Base-by-base conservation (phyloP, 2,888 invertebrate genomes). In the Corbicula japonica region DNA sequence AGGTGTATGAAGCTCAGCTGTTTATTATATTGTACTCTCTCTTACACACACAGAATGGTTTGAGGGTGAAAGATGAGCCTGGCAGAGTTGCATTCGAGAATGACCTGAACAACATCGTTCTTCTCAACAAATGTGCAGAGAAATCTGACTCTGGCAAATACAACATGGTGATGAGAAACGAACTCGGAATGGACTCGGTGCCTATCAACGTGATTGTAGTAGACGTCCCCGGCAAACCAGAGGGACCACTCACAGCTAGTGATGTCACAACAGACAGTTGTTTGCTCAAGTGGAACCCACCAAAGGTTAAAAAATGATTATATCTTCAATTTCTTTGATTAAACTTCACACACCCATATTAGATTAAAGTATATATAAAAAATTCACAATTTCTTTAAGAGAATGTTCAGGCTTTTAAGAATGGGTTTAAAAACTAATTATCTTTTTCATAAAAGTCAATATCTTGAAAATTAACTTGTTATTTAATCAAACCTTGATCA, bases 231-330 rank as follows among this genome's bases (percentile, higher is more conserved):
- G 95, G 96, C 38, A 96, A 96, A 77, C 98, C 99, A 2, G 96
- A 97, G 92, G 99, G 98, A 32, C 99, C 99, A 26, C 95, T 99
- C 65, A 97, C 97, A 88, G 97, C 97, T 0, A 96, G 96, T 46
- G 98, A 99, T 91, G 97, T 99, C 88, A 98, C 98, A 1, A 98
- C 99, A 0, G 99, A 99, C 93, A 97, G 97, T 0, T 99, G 99
- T 94, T 96, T 97, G 12, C 94, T 99, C 58, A 96, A 74, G 92
- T 97, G 87, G 94, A 91, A 90, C 35, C 90, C 93, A 71, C 94
- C 94, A 32, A 92, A 91, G 89, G 93, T 93, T 86, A 68, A 76
- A 34, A 1, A 30, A n/a, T n/a, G n/a, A n/a, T n/a, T n/a, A n/a
- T n/a, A n/a, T n/a, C n/a, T n/a, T n/a, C n/a, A n/a, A n/a, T n/a